phyloP scores from a whole-genome alignment of 2,888 invertebrate species.

The Sarcophaga variegata region DNA sequence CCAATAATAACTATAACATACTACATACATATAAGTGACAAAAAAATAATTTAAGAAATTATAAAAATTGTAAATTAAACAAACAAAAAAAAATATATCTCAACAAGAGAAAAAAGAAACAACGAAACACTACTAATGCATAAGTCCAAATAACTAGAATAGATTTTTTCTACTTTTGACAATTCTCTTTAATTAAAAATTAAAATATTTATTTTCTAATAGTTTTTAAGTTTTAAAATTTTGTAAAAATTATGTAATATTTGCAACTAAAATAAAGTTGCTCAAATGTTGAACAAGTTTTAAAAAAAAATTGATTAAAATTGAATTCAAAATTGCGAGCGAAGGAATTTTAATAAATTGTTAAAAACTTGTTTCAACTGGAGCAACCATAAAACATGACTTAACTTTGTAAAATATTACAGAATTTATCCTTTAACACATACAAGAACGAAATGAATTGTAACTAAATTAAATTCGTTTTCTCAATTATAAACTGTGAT shows the following conservation, averaged over 20 bases:
- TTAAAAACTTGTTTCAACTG: slow-evolving; percentile 23
- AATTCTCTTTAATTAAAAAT: slow-evolving; percentile 57
- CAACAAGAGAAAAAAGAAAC: slow-evolving; percentile 19
- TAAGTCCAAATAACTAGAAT: slow-evolving; percentile 62
- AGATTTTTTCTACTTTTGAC: slow-evolving; percentile 65
- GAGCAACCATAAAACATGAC: not conserved
- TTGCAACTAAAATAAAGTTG: slow-evolving; percentile 18
- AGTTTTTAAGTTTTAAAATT: slow-evolving; percentile 55
- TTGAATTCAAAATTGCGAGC: slow-evolving; percentile 61
- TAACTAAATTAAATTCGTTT: slow-evolving; percentile 43
- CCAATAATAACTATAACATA: slow-evolving; percentile 54
- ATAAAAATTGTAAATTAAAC: slow-evolving; percentile 28
- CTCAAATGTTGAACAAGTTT: slow-evolving; percentile 29
- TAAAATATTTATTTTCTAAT: slow-evolving; percentile 39
- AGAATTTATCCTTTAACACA: slow-evolving; percentile 55
- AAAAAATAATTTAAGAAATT: slow-evolving; percentile 35
- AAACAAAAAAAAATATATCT: slow-evolving; percentile 13
- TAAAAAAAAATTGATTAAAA: slow-evolving; percentile 24
- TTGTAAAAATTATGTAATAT: slow-evolving; percentile 68
- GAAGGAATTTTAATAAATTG: slow-evolving; percentile 50
- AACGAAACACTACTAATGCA: slow-evolving; percentile 64
- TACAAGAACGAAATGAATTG: slow-evolving; percentile 20
- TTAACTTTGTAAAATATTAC: slow-evolving; percentile 54
- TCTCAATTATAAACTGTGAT: slow-evolving; percentile 76
- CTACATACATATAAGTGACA: not conserved